Evolutionary conservation across 2,888 invertebrate species (phyloP).

Genomic region (Sphaeridia pumilis): DNA sequence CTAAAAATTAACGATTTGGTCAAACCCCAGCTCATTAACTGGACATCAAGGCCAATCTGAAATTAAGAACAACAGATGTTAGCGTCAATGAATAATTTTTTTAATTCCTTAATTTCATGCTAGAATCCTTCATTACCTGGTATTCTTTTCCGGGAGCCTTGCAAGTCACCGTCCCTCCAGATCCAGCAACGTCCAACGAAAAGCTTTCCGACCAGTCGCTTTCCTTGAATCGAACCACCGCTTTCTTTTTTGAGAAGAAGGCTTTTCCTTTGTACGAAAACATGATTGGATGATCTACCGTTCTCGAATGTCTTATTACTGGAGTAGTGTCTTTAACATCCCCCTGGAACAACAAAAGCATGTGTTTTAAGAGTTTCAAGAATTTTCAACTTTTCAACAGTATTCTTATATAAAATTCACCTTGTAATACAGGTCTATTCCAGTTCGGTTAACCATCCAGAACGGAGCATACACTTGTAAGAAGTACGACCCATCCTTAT

Average conservation of each 20-base stretch:
- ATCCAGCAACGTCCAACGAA: conserved; percentile 95
- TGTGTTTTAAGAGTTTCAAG: neutral
- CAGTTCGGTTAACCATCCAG: conserved; percentile 98
- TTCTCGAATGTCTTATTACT: conserved; percentile 77
- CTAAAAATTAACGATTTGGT: conserved; percentile 94
- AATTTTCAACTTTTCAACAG: too few species aligned
- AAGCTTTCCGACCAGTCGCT: conserved; percentile 97
- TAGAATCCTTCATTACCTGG: conserved; percentile 53
- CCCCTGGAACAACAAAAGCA: conserved; percentile 44
- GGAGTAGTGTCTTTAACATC: conserved; percentile 53
- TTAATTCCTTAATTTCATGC: too few species aligned
- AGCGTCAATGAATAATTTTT: too few species aligned
- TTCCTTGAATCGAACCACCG: conserved; percentile 70
- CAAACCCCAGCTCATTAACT: conserved; percentile 76
- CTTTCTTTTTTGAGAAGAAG: conserved; percentile 90
- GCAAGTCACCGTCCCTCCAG: conserved; percentile 78
- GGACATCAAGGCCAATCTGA: conserved; percentile 87
- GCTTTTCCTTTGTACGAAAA: conserved; percentile 87
- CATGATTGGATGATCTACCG: conserved; percentile 70
- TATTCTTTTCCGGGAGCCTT: conserved; percentile 49
- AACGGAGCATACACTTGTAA: conserved; percentile 82
- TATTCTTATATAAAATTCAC: too few species aligned
- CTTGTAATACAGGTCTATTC: conserved; percentile 72
- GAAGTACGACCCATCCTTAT: conserved; percentile 51
- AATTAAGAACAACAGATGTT: too few species aligned